phyloP scores from a whole-genome alignment of 1,140 invertebrate species.

The Penaeus indicus region DNA sequence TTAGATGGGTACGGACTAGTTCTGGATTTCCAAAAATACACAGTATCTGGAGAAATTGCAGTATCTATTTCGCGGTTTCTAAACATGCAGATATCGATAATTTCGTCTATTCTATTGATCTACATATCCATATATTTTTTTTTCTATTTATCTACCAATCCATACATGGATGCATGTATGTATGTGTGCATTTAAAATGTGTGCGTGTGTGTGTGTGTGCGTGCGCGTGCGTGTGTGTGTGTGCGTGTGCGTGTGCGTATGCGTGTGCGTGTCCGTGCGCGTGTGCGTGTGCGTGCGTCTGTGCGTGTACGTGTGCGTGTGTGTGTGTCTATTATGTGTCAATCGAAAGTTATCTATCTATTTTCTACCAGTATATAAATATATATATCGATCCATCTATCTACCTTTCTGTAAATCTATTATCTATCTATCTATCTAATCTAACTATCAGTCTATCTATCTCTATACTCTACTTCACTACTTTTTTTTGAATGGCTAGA shows the following conservation, averaged over 20 bases:
- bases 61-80: too few species aligned
- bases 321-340: not conserved
- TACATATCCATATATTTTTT: not conserved
- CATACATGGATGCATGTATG: not conserved
- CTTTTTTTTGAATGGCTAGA: too few species aligned
- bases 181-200: not conserved
- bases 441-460: too few species aligned
- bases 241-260: not conserved
- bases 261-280: not conserved
- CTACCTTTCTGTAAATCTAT: too few species aligned
- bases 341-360: too few species aligned
- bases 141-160: not conserved
- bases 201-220: not conserved
- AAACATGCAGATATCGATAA: too few species aligned
- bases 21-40: too few species aligned
- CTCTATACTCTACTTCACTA: too few species aligned
- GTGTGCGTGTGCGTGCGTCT: not conserved
- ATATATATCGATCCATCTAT: too few species aligned
- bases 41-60: too few species aligned
- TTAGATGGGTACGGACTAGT: not conserved
- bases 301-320: not conserved
- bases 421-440: too few species aligned
- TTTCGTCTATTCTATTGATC: not conserved
- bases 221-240: not conserved
- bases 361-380: too few species aligned